phyloP scores from a whole-genome alignment of 2,113 vertebrate genomes.

The Sphaerodactylus townsendi region DNA sequence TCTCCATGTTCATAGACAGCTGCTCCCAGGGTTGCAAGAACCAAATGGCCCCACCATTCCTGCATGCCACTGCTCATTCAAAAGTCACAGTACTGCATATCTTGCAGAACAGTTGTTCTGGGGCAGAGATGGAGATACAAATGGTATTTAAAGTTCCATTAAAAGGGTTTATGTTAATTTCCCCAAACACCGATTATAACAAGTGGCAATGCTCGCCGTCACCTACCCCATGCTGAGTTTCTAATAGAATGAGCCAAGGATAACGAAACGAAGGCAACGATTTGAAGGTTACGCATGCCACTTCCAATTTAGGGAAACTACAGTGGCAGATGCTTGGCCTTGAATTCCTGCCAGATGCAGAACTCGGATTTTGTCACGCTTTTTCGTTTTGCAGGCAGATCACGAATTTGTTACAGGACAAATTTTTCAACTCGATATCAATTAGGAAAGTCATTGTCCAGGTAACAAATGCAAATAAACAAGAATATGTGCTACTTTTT shows the following conservation, averaged over 20 bases:
- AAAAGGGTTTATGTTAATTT: constrained; percentile 40
- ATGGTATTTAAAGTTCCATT: constrained; percentile 41
- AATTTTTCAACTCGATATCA: neutral
- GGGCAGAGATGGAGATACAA: neutral
- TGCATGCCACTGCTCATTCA: neutral
- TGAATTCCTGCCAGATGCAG: constrained; percentile 34
- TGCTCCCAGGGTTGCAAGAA: neutral
- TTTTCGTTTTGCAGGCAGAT: neutral
- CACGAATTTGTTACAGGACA: neutral
- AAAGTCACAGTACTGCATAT: neutral
- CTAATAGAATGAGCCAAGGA: constrained; percentile 43
- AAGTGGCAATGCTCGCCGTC: neutral
- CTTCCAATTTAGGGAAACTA: constrained; percentile 40
- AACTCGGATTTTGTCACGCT: neutral
- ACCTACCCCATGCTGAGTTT: constrained; percentile 23
- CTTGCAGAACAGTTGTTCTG: neutral
- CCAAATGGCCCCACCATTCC: neutral
- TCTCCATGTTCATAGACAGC: neutral
- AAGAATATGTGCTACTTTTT: neutral
- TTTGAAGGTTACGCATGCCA: constrained; percentile 49
- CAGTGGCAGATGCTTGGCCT: constrained; percentile 51
- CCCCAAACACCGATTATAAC: constrained; percentile 32
- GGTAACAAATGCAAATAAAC: too few relatives aligned
- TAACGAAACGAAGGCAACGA: constrained; percentile 40
- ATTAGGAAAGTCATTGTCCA: neutral